A percentile compares a stretch with the other conserved stretches of the same genome.
Evolutionary conservation across 2,888 invertebrate species (phyloP).

Genomic region (Balanococcus diminutus): DNA sequence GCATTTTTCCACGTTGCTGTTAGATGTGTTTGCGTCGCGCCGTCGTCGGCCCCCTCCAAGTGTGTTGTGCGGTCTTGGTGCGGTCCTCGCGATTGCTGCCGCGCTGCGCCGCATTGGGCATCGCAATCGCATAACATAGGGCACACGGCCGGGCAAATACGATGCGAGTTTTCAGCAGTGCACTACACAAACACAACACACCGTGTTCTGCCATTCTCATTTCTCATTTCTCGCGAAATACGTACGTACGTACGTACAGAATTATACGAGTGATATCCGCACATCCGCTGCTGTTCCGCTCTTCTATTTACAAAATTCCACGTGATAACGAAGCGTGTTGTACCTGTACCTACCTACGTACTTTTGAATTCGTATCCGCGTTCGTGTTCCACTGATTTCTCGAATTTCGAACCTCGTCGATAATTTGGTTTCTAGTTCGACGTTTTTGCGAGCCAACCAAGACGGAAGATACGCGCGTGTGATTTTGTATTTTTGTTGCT

Average conservation of each 20-base stretch:
- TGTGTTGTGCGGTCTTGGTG: no score
- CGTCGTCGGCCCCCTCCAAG: background rate
- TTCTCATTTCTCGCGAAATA: background rate
- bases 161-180: background rate
- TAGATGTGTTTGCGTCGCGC: conserved; percentile 14
- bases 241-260: background rate
- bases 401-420: background rate
- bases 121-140: background rate
- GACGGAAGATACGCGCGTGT: background rate
- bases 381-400: background rate
- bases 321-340: no score
- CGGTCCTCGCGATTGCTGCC: background rate
- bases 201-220: background rate
- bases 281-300: background rate
- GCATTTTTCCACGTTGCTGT: conserved; percentile 49
- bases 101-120: background rate
- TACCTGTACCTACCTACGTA: background rate
- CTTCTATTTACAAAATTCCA: background rate
- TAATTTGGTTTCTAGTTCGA: no score
- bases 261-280: background rate
- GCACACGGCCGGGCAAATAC: background rate
- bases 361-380: background rate
- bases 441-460: background rate
- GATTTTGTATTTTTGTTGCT: background rate
- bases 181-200: background rate